These are phyloP conservation scores for Baccha elongata DNA, from an alignment of 2,888 invertebrate genomes.

Conservation along the genomic window DNA sequence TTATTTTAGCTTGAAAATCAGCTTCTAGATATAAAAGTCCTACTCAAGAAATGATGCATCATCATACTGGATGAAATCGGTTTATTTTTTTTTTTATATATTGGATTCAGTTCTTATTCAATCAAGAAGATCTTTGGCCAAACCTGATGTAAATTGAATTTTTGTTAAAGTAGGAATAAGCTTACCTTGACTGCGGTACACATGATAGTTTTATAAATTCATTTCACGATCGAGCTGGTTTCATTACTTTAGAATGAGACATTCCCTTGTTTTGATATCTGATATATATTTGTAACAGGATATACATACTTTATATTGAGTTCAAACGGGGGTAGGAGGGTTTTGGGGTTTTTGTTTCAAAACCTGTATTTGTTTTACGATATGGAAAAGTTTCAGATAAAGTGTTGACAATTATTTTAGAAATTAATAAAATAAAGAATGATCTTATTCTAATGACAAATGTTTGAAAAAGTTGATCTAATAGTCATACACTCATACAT, in stretches of 20 bases:
- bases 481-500: no score
- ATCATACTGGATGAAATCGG: not conserved
- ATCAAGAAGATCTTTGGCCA: not conserved
- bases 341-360: not conserved
- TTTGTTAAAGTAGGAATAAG: not conserved
- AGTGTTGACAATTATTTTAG: no score
- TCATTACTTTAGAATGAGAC: not conserved
- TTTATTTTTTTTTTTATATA: not conserved
- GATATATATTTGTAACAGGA: not conserved
- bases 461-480: no score
- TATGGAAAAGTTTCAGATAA: no score
- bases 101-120: not conserved
- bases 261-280: not conserved
- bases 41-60: slow-evolving; percentile 6
- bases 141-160: slow-evolving; percentile 3
- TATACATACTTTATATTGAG: not conserved
- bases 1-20: not conserved
- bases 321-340: not conserved
- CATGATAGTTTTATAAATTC: slow-evolving; percentile 20
- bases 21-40: not conserved
- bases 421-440: no score
- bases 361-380: slow-evolving; percentile 8
- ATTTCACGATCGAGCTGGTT: slow-evolving; percentile 10
- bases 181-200: not conserved
- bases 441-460: no score